Conservation (phyloP, 2,797 vertebrate genomes). For the Triplophysa yarkandensis region DNA sequence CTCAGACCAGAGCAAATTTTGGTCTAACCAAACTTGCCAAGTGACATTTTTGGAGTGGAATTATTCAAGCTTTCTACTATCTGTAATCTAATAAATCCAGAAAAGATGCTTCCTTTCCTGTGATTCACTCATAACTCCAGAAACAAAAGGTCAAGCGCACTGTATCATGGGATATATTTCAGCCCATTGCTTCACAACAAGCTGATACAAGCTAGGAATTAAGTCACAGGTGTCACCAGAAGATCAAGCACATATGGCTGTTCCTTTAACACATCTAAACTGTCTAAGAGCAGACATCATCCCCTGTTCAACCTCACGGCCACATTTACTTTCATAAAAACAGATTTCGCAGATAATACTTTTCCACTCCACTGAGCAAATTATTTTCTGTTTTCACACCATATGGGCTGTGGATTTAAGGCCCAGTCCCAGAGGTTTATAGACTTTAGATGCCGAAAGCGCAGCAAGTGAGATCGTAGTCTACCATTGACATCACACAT, state of each 20-base stretch:
- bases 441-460: constrained; percentile 32
- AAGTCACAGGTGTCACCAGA: constrained; percentile 13
- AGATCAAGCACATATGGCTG: constrained; percentile 12
- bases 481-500: constrained; percentile 26
- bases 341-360: constrained; percentile 37
- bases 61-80: too few species aligned
- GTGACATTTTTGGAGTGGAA: too few species aligned
- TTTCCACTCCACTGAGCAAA: constrained; percentile 50
- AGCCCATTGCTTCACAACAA: not conserved
- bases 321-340: constrained; percentile 31
- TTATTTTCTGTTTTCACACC: constrained; percentile 49
- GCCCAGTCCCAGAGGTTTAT: constrained; percentile 29
- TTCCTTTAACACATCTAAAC: constrained; percentile 22
- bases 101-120: not conserved
- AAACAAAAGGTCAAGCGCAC: not conserved
- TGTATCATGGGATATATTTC: not conserved
- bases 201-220: not conserved
- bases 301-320: constrained; percentile 15
- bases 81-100: not conserved
- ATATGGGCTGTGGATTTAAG: constrained; percentile 53
- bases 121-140: not conserved
- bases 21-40: too few species aligned
- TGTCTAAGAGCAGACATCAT: not conserved
- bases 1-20: too few species aligned
- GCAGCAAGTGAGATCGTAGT: constrained; percentile 35